Evolutionary conservation across 2,797 vertebrate species (phyloP).

Genomic region (Syngnathus acus): DNA sequence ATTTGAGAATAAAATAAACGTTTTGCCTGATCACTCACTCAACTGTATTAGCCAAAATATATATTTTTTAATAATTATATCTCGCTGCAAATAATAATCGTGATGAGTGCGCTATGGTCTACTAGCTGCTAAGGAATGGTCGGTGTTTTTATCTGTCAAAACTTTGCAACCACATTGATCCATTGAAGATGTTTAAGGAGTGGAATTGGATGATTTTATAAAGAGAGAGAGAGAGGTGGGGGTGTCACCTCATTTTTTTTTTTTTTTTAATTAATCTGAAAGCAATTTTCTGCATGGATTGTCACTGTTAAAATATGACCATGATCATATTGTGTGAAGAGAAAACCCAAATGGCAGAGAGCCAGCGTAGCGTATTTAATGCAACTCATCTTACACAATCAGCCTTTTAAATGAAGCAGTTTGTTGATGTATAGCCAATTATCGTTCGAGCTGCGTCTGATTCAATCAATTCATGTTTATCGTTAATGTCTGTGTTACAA

Average conservation of each 20-base stretch:
- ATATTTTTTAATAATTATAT: no score
- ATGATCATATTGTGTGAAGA: neutral
- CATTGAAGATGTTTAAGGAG: no score
- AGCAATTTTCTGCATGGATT: neutral
- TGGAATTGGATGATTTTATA: neutral
- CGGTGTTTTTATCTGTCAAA: no score
- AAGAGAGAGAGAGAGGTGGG: no score
- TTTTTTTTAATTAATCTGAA: neutral
- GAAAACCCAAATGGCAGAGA: neutral
- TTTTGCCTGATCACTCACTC: no score
- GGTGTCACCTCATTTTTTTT: neutral
- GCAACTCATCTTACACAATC: neutral
- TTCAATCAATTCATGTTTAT: neutral
- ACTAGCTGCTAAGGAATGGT: no score
- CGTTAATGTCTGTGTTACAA: neutral
- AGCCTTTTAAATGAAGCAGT: neutral
- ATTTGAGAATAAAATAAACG: no score
- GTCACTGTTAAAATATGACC: neutral
- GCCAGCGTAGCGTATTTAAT: neutral
- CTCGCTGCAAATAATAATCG: no score
- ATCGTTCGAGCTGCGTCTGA: neutral
- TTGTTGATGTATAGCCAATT: neutral
- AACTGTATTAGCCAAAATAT: no score
- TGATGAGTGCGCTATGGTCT: no score
- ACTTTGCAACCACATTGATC: no score